Conservation (phyloP, 2,797 vertebrate genomes). For the Ceryle rudis region DNA sequence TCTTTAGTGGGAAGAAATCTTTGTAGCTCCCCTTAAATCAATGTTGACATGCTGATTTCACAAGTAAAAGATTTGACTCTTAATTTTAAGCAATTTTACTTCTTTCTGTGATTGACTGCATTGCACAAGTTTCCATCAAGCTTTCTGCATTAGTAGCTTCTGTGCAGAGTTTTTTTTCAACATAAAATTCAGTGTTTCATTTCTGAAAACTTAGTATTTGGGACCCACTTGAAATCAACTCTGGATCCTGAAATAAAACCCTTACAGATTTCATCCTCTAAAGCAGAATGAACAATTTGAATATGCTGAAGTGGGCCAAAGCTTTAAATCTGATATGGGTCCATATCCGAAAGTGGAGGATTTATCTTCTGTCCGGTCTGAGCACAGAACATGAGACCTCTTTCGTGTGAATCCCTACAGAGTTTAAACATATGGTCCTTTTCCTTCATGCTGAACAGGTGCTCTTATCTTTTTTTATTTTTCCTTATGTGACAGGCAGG, state of each 20-base stretch:
- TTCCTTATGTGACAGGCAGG: neutral
- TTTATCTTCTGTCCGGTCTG: constrained; percentile 8
- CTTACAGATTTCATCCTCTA: neutral
- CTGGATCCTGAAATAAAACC: neutral
- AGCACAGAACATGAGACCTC: neutral
- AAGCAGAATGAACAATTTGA: neutral
- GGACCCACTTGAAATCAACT: neutral
- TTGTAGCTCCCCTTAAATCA: neutral
- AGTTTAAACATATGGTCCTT: neutral
- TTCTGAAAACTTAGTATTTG: neutral
- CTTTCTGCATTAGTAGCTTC: neutral
- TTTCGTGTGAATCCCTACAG: neutral
- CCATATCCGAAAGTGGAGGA: neutral
- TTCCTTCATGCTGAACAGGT: neutral
- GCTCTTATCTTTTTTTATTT: neutral
- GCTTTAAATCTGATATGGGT: neutral
- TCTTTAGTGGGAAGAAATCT: constrained; percentile 9
- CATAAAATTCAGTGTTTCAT: neutral
- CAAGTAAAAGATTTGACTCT: neutral
- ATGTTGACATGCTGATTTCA: neutral
- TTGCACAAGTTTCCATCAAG: neutral
- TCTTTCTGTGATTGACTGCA: neutral
- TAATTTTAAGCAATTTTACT: neutral
- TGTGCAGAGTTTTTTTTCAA: neutral
- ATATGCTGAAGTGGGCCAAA: neutral